phyloP scores from a whole-genome alignment of 2,888 invertebrate species.

The Mesoligia furuncula region DNA sequence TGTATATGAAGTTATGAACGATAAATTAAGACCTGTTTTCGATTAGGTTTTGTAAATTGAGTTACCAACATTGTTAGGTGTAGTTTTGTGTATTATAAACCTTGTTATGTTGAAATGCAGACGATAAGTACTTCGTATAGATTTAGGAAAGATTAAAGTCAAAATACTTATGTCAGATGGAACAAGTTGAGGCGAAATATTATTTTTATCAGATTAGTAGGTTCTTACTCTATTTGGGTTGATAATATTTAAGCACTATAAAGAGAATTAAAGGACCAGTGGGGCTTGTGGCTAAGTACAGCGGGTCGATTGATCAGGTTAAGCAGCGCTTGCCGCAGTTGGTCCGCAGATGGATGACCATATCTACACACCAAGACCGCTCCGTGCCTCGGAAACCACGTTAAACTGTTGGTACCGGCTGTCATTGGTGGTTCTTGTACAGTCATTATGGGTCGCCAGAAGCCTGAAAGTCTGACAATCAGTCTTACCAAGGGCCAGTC shows the following conservation, averaged over 20 bases:
- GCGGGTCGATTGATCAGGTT: no score
- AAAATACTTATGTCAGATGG: not conserved
- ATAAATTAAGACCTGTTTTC: constrained; percentile 29
- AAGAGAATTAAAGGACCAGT: no score
- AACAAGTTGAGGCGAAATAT: not conserved
- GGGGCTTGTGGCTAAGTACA: no score
- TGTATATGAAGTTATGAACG: constrained; percentile 40
- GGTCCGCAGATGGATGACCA: no score
- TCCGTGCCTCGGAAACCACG: no score
- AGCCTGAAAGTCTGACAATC: no score
- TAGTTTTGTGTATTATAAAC: not conserved
- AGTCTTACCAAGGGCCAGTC: no score
- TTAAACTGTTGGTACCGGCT: no score
- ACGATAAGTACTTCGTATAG: not conserved
- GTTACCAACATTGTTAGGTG: not conserved
- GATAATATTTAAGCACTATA: not conserved
- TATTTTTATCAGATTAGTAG: not conserved
- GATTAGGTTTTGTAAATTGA: constrained; percentile 16
- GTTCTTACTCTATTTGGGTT: not conserved
- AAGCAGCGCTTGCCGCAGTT: no score
- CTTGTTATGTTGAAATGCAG: not conserved
- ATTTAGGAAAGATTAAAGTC: not conserved
- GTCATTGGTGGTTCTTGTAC: no score
- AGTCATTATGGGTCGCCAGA: no score
- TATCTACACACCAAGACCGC: no score